Conservation (phyloP, 1,140 invertebrate genomes). For the honey bee (Apis mellifera) region Amel_HAv3.1 CM009943.2:4410001-4410500, state of each 20-base stretch:
- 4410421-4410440: conserved; percentile 11
- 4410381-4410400: conserved; percentile 37
- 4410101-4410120: rapidly evolving
- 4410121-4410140: neutral
- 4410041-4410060: conserved; percentile 17
- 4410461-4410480: conserved; percentile 73
- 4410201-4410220: neutral
- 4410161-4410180: neutral
- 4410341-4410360: neutral
- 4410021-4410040: neutral
- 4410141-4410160: neutral
- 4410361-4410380: neutral
- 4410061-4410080: conserved; percentile 13
- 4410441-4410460: conserved; percentile 67
- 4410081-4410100: conserved; percentile 16
- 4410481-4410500: conserved; percentile 73
- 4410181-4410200: neutral
- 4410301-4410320: conserved; percentile 29
- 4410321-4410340: conserved; percentile 36
- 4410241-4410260: conserved; percentile 28
- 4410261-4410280: conserved; percentile 30
- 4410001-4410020: neutral
- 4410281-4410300: conserved; percentile 53
- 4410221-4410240: conserved; percentile 16
- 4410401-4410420: neutral